Conservation (phyloP, 1,140 invertebrate species). For the Drosophila kepulauana region DNA sequence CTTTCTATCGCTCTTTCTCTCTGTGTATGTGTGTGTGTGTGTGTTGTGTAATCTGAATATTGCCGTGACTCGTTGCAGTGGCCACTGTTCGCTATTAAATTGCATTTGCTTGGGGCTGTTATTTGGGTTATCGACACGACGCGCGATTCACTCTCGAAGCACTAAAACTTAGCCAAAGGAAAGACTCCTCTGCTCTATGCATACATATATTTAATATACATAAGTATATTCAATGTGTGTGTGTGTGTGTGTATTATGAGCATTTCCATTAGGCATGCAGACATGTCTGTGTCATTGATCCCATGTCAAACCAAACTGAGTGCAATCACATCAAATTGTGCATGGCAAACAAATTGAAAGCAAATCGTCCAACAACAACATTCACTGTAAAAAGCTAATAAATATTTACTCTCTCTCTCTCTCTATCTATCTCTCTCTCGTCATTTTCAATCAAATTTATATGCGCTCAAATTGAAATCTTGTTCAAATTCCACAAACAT, state of each 20-base stretch:
- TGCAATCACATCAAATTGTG: slow-evolving; percentile 1
- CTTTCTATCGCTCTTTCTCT: background rate
- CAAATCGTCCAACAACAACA: background rate
- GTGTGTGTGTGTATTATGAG: background rate
- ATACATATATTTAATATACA: slow-evolving; percentile 7
- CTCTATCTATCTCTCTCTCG: background rate
- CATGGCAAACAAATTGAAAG: background rate
- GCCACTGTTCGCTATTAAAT: slow-evolving; percentile 53
- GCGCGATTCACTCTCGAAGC: background rate
- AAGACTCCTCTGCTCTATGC: background rate
- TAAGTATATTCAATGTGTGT: background rate
- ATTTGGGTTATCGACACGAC: slow-evolving; percentile 72
- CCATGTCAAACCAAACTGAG: background rate
- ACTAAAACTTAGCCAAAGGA: slow-evolving; percentile 3
- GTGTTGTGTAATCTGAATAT: slow-evolving; percentile 76
- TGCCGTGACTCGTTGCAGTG: slow-evolving; percentile 68
- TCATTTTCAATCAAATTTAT: background rate
- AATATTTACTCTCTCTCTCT: background rate
- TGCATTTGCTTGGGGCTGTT: slow-evolving; percentile 60
- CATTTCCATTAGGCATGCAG: slow-evolving; percentile 1
- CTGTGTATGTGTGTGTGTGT: background rate
- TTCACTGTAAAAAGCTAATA: background rate
- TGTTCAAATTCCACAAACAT: background rate
- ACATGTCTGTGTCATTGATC: slow-evolving; percentile 28
- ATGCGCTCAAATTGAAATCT: no score